These are phyloP conservation scores for Diadumene lineata DNA, from an alignment of 92 coral and sea anemone genomes.

Conservation along the genomic window DNA sequence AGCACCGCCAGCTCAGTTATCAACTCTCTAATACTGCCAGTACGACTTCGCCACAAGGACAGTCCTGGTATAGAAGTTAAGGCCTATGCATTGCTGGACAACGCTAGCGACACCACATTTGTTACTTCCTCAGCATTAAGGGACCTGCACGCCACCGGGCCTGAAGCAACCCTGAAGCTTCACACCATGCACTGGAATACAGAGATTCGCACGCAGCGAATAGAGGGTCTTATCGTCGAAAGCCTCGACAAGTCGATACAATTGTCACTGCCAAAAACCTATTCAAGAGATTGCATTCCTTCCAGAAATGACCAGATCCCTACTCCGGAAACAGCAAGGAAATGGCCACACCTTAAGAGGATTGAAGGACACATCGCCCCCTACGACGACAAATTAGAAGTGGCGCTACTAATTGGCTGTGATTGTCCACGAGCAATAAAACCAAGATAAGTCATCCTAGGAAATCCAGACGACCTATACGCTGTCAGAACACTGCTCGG, in stretches of 20 bases:
- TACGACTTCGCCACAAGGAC: no score
- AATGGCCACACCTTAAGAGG: constrained; percentile 41
- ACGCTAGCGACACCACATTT: no score
- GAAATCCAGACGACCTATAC: constrained; percentile 43
- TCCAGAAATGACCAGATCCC: constrained; percentile 53
- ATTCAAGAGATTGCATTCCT: constrained; percentile 39
- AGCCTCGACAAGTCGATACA: constrained; percentile 25
- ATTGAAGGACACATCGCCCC: constrained; percentile 50
- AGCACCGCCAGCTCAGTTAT: no score
- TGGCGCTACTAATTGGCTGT: constrained; percentile 47
- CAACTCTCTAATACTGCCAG: no score
- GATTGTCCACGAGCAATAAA: constrained; percentile 59
- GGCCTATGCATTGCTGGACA: no score
- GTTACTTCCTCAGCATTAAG: no score
- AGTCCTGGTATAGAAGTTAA: no score
- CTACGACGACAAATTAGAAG: constrained; percentile 42
- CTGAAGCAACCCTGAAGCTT: no score
- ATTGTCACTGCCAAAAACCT: constrained; percentile 35
- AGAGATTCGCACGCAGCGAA: constrained; percentile 33
- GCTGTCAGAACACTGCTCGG: constrained; percentile 50
- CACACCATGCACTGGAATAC: constrained; percentile 53
- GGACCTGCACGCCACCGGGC: no score
- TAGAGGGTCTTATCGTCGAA: constrained; percentile 37
- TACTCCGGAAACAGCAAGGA: constrained; percentile 48
- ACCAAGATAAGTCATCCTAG: constrained; percentile 54